Conservation (phyloP, 2,888 invertebrate species). For the Liopterus haemorrhoidalis region DNA sequence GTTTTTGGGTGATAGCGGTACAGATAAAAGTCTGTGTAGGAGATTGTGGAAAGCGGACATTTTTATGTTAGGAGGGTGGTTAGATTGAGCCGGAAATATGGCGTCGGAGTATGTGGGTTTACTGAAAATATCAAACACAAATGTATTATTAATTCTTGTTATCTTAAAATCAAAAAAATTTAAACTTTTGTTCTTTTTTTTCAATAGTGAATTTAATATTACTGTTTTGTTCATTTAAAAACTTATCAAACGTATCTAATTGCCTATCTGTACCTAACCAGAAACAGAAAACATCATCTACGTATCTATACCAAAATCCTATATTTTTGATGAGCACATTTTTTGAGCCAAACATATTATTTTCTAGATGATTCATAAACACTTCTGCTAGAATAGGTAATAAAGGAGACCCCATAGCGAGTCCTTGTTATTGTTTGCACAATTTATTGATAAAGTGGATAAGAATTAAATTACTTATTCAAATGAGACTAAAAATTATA, state of each 20-base stretch:
- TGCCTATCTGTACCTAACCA: slow-evolving; percentile 14
- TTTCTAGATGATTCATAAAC: slow-evolving; percentile 10
- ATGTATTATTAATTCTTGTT: not conserved
- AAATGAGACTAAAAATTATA: too few species aligned
- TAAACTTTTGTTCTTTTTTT: slow-evolving; percentile 3
- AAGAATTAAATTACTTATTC: too few species aligned
- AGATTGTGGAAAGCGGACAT: slow-evolving; percentile 12
- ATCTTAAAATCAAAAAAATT: slow-evolving; percentile 12
- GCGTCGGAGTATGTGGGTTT: slow-evolving; percentile 14
- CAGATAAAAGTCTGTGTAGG: slow-evolving; percentile 8
- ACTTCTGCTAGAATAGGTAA: slow-evolving; percentile 9
- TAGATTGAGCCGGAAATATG: slow-evolving; percentile 6
- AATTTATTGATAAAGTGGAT: slow-evolving; percentile 4
- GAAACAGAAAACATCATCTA: slow-evolving; percentile 12
- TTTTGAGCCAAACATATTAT: slow-evolving; percentile 1
- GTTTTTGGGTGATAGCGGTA: slow-evolving; percentile 1
- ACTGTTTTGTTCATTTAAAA: slow-evolving; percentile 3
- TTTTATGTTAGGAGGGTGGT: slow-evolving; percentile 7
- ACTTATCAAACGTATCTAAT: slow-evolving; percentile 5
- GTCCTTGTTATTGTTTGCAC: slow-evolving; percentile 4
- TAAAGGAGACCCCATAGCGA: slow-evolving; percentile 10
- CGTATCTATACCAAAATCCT: slow-evolving; percentile 11
- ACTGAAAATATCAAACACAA: slow-evolving; percentile 7
- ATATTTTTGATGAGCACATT: not conserved
- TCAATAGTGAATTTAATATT: slow-evolving; percentile 14